These are phyloP conservation scores for Sycobia sp. DNA, from an alignment of 1,140 invertebrate genomes.

Conservation along the genomic window DNA sequence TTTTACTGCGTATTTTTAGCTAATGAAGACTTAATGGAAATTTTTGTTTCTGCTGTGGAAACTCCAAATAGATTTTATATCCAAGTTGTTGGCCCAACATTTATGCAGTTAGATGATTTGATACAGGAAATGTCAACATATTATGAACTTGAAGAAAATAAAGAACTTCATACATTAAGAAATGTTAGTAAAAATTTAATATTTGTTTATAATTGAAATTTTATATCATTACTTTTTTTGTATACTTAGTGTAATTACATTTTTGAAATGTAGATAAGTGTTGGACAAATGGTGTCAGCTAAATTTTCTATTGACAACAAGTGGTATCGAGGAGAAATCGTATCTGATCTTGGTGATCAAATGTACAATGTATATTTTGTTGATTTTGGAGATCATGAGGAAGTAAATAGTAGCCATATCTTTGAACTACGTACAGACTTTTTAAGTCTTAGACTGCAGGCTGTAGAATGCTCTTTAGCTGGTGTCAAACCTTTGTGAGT, in stretches of 20 bases:
- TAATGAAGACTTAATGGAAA: conserved; percentile 70
- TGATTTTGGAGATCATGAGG: conserved; percentile 80
- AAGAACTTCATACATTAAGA: conserved; percentile 63
- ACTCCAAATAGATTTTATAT: conserved; percentile 84
- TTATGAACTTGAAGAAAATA: conserved; percentile 70
- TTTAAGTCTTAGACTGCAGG: conserved; percentile 74
- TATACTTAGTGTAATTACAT: too few species aligned
- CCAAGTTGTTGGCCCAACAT: conserved; percentile 74
- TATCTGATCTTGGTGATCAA: conserved; percentile 47
- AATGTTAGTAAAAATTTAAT: conserved; percentile 43
- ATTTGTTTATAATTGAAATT: conserved; percentile 14
- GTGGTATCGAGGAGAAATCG: conserved; percentile 72
- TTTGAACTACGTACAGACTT: conserved; percentile 76
- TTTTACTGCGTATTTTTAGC: conserved; percentile 26
- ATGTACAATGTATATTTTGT: conserved; percentile 75
- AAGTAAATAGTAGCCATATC: conserved; percentile 66
- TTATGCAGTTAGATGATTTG: conserved; percentile 73
- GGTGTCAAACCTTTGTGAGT: conserved; percentile 67
- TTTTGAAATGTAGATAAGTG: conserved; percentile 59
- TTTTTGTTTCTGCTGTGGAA: conserved; percentile 81
- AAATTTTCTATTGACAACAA: conserved; percentile 75
- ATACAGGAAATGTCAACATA: conserved; percentile 80
- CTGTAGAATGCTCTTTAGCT: conserved; percentile 79
- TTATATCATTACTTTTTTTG: conserved; percentile 18
- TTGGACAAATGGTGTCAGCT: conserved; percentile 79